Base-by-base conservation (phyloP, 2,888 invertebrate species). In the Drosophila subquinaria region DNA sequence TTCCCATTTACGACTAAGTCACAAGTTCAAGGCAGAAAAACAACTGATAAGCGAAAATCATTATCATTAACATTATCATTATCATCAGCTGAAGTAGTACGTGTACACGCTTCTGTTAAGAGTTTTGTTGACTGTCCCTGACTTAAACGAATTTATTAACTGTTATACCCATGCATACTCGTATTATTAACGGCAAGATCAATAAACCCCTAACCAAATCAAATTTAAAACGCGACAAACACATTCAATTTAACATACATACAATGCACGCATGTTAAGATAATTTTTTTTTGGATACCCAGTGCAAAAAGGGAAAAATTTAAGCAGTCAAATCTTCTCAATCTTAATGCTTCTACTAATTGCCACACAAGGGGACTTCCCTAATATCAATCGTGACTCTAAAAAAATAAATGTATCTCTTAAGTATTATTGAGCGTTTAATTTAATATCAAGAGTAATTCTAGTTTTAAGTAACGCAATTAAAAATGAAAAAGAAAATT, bases 151-250 rank as follows among this genome's bases (percentile, higher is more conserved):
- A 57, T 40, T 55, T 43, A 35, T 40, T 42, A 62, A 48, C 52
- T 56, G 43, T 47, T 17, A 50, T 33, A 43, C 35, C 50, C 64
- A 42, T 43, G 36, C 45, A 43, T 42, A 38, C 8, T 38, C n/a
- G 38, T 38, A 56, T 67, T 42, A 40, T 51, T 30, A 17, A 40
- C 55, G 17, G 1, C 17, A 45, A 63, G 63, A 60, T 71, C 55
- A 71, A 59, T 63, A 71, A 63, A 63, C 71, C 67, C 30, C 53
- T 15, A 55, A 17, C 35, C 9, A 36, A 50, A 53, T 53, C 52
- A 53, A 52, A 23, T 13, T 62, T 45, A 23, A 50, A 69, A 52
- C 47, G 64, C 23, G 35, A 45, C 35, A 9, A 23, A 35, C 33
- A 30, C 15, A 40, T 11, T 10, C n/a, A 15, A 2, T 40, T 17